A percentile compares a stretch with the other conserved stretches of the same genome.
Evolutionary conservation across 2,113 vertebrate genomes (phyloP).

Genomic region (Urocitellus parryii): DNA sequence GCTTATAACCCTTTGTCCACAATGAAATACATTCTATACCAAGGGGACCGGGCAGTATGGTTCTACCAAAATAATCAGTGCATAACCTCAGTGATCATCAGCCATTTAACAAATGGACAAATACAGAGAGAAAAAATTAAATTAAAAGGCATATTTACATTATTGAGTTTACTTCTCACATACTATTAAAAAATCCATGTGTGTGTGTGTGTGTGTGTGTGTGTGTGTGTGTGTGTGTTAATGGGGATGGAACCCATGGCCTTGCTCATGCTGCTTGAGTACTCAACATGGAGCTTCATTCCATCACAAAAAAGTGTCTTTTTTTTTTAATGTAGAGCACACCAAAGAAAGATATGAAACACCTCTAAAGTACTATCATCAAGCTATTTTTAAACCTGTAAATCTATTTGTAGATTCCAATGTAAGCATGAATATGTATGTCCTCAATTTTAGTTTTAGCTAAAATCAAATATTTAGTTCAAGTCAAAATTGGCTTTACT

Average conservation of each 20-base stretch:
- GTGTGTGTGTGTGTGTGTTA: background rate
- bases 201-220: background rate
- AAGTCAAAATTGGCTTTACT: conserved; percentile 4
- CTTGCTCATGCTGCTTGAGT: too few relatives aligned
- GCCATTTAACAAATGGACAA: background rate
- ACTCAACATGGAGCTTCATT: background rate
- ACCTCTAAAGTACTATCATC: background rate
- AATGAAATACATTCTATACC: background rate
- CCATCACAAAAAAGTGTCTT: too few relatives aligned
- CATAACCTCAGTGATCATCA: background rate
- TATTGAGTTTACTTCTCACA: background rate
- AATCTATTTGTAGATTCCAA: background rate
- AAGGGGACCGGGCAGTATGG: too few relatives aligned
- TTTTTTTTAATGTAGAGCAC: background rate
- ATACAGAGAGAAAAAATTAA: background rate
- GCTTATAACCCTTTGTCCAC: background rate
- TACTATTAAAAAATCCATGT: background rate
- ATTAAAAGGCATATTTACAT: background rate
- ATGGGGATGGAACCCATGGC: background rate
- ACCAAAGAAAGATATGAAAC: background rate
- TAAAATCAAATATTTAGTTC: conserved; percentile 31
- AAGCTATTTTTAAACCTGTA: background rate
- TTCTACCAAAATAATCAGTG: background rate
- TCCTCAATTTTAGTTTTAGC: conserved; percentile 32
- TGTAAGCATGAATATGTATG: background rate